These are phyloP conservation scores for Thymallus thymallus DNA, from an alignment of 2,113 vertebrate genomes.

Conservation along the genomic window DNA sequence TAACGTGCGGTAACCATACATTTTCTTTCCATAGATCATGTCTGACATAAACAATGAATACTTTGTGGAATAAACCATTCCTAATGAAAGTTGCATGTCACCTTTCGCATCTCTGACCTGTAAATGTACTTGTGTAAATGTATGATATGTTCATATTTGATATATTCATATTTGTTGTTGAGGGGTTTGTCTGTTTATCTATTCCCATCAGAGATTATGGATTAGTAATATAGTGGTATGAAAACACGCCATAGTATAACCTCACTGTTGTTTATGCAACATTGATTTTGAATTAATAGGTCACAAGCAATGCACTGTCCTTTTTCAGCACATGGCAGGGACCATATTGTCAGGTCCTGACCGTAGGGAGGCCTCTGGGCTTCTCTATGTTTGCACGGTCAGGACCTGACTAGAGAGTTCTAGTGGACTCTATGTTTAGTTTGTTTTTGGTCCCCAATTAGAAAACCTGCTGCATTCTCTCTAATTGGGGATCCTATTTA, in stretches of 20 bases:
- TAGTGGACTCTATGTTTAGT: too few species aligned
- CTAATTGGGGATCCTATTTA: too few species aligned
- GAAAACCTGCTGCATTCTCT: too few species aligned
- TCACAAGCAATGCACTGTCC: too few species aligned
- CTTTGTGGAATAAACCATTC: background rate
- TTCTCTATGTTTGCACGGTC: too few species aligned
- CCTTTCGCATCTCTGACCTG: background rate
- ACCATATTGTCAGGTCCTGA: too few species aligned
- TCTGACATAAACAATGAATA: background rate
- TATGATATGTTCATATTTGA: background rate
- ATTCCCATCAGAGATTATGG: background rate
- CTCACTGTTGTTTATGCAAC: background rate
- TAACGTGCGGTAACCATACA: background rate
- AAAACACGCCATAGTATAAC: background rate
- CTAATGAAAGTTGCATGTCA: background rate
- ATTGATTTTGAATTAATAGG: background rate
- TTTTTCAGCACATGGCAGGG: background rate
- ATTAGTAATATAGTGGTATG: background rate
- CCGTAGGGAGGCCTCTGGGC: too few species aligned
- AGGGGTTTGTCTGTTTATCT: background rate
- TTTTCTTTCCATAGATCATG: background rate
- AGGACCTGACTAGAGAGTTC: too few species aligned
- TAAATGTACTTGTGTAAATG: background rate
- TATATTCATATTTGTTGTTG: background rate
- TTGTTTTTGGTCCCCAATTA: too few species aligned